Evolutionary conservation across 2,888 invertebrate species (phyloP).

Genomic region (Tipula vernalis): DNA sequence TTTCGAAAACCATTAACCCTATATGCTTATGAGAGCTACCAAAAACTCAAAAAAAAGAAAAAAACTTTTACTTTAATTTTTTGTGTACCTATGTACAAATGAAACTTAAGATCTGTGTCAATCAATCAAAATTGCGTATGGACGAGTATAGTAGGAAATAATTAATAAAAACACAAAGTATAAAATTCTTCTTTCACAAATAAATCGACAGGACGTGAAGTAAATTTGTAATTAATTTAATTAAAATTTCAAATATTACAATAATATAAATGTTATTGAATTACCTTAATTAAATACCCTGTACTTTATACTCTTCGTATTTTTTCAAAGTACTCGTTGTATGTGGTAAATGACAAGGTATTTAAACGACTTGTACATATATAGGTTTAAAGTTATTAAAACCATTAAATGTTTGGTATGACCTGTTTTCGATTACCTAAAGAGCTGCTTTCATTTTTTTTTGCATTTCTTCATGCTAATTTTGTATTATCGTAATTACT

Average conservation of each 20-base stretch:
- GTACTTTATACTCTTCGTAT: too few species aligned
- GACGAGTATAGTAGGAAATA: not conserved
- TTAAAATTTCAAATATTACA: not conserved
- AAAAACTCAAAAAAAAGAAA: not conserved
- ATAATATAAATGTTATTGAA: too few species aligned
- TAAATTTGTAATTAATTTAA: not conserved
- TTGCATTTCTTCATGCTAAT: not conserved
- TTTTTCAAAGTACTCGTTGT: too few species aligned
- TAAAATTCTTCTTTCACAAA: not conserved
- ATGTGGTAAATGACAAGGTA: not conserved
- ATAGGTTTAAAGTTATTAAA: not conserved
- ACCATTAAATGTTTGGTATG: not conserved
- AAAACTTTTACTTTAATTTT: not conserved
- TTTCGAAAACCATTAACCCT: not conserved
- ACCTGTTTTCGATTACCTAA: not conserved
- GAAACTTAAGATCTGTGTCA: not conserved
- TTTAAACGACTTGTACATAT: not conserved
- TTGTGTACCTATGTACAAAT: not conserved
- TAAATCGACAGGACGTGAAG: not conserved
- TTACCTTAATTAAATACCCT: too few species aligned
- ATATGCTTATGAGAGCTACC: not conserved
- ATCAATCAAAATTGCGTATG: not conserved
- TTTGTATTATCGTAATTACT: not conserved
- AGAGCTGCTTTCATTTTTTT: not conserved
- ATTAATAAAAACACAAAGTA: not conserved